A percentile compares a stretch with the other conserved stretches of the same genome.
Conservation (phyloP, 37 sponge, comb jelly and placozoan genomes). For the Oscarella lobularis region DNA sequence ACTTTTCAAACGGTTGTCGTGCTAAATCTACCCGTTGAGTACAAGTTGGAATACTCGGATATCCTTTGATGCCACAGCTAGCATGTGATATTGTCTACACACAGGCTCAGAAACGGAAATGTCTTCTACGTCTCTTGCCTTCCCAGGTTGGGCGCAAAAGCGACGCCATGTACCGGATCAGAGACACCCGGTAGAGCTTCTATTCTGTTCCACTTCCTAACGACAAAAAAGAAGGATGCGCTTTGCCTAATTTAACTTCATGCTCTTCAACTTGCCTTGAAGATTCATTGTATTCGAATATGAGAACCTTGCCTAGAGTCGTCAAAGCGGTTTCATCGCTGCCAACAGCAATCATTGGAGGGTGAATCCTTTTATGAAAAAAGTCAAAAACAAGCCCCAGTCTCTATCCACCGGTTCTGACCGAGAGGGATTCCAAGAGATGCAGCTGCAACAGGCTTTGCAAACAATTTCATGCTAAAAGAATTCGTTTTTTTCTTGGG, state of each 20-base stretch:
- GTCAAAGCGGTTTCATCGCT: conserved; percentile 44
- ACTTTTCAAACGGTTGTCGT: too few species aligned
- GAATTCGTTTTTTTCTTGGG: neutral
- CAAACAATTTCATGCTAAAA: conserved; percentile 50
- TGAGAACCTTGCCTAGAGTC: conserved; percentile 25
- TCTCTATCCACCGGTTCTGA: neutral
- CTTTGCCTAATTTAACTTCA: neutral
- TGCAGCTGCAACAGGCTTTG: conserved; percentile 67
- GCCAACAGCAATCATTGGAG: conserved; percentile 79
- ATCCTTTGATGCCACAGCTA: conserved; percentile 85
- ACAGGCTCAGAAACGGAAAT: too few species aligned
- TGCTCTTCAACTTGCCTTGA: conserved; percentile 12
- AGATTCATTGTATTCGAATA: conserved; percentile 64
- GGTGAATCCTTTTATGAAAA: conserved; percentile 10
- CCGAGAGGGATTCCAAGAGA: conserved; percentile 88
- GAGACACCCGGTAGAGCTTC: conserved; percentile 46
- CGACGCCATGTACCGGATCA: conserved; percentile 84
- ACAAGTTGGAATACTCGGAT: conserved; percentile 51
- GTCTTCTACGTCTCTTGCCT: too few species aligned
- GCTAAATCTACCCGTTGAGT: too few species aligned
- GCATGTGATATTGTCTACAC: conserved; percentile 55
- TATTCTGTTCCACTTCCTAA: conserved; percentile 68
- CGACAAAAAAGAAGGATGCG: neutral
- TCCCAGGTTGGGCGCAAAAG: conserved; percentile 90
- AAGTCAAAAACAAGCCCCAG: neutral